Percentiles rank a stretch among this genome's conserved stretches.
Conservation (phyloP, 2,888 invertebrate species). For the Ariolimax columbianus region DNA sequence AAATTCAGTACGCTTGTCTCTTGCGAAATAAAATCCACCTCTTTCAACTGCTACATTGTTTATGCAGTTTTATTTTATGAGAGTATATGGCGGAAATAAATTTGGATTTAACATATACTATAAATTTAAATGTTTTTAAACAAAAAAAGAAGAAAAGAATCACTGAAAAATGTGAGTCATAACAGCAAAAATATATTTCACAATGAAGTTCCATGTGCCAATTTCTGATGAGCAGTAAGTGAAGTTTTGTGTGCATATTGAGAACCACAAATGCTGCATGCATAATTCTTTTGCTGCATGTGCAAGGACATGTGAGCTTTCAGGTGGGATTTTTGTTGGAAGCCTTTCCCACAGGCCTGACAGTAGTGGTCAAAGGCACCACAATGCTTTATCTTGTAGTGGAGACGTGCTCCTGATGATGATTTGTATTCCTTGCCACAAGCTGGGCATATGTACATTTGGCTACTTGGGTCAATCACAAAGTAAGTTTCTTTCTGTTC, state of each 20-base stretch:
- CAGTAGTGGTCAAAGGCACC: constrained; percentile 54
- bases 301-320: constrained; percentile 55
- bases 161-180: not conserved
- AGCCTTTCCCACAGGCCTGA: constrained; percentile 55
- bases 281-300: constrained; percentile 53
- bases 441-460: constrained; percentile 44
- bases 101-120: not conserved
- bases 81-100: not conserved
- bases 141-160: not conserved
- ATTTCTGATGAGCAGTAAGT: constrained; percentile 49
- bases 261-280: constrained; percentile 52
- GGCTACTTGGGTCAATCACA: constrained; percentile 26
- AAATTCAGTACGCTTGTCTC: not conserved
- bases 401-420: constrained; percentile 51
- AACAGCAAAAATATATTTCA: not conserved
- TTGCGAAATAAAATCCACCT: not conserved
- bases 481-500: constrained; percentile 35
- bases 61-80: not conserved
- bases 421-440: constrained; percentile 55
- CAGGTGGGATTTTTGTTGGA: constrained; percentile 56
- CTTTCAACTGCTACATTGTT: not conserved
- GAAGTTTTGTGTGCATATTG: constrained; percentile 57
- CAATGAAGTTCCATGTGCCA: constrained; percentile 34
- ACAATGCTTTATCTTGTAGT: constrained; percentile 55
- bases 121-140: not conserved